phyloP scores from a whole-genome alignment of 2,797 vertebrate species.

The Eremophila alpestris region DNA sequence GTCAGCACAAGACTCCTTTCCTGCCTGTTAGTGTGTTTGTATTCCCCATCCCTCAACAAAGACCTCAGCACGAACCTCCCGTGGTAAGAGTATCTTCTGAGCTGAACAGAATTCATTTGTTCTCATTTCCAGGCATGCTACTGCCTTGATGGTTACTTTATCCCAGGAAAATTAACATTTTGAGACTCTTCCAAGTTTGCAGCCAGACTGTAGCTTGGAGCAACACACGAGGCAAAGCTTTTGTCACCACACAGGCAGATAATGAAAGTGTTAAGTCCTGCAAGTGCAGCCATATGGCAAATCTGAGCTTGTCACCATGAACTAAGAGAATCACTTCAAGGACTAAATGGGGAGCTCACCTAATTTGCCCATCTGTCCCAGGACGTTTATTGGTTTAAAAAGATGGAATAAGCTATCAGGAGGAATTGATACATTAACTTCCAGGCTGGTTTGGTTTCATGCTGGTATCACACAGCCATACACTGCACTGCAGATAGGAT shows the following conservation, averaged over 20 bases:
- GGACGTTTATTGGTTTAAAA: conserved; percentile 44
- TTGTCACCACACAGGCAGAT: not conserved
- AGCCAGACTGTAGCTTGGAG: not conserved
- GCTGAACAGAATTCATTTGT: not conserved
- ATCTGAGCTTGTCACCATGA: conserved; percentile 67
- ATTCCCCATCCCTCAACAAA: not conserved
- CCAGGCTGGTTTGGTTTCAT: not conserved
- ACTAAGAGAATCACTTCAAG: conserved; percentile 62
- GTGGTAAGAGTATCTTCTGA: not conserved
- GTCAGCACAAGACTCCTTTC: not conserved
- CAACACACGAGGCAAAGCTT: not conserved
- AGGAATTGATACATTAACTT: not conserved
- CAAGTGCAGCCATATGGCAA: conserved; percentile 76
- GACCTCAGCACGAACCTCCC: not conserved
- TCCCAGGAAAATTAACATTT: not conserved
- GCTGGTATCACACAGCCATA: not conserved
- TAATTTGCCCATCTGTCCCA: conserved; percentile 63
- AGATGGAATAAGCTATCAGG: not conserved
- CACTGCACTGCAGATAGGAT: not conserved
- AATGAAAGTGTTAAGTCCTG: conserved; percentile 21
- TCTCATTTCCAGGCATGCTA: not conserved
- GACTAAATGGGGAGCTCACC: conserved; percentile 53
- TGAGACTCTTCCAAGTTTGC: not conserved
- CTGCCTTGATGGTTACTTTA: not conserved
- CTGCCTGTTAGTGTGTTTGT: not conserved